phyloP scores from a whole-genome alignment of 64 coral and sea anemone genomes.

The Montipora capricornis region DNA sequence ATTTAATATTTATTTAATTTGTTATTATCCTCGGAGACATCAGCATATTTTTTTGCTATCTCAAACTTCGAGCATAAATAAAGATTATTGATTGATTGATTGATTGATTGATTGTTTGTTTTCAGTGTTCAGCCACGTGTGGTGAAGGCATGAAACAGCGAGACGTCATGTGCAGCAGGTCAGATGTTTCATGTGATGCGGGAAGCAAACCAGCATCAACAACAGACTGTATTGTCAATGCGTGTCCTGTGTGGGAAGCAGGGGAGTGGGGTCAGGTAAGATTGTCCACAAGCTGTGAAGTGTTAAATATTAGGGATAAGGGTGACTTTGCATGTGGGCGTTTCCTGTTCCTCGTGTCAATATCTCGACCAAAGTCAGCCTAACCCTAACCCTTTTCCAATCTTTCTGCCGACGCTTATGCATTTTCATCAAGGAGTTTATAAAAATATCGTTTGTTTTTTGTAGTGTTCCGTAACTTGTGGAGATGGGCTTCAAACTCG shows the following conservation, averaged over 20 bases:
- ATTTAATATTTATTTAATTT: too few relatives aligned
- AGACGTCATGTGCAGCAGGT: conserved; percentile 43
- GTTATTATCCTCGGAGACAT: too few relatives aligned
- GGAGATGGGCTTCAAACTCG: conserved; percentile 44
- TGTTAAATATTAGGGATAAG: not conserved
- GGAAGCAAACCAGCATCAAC: conserved; percentile 44
- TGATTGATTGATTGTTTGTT: not conserved
- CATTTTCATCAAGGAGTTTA: not conserved
- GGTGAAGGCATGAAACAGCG: conserved; percentile 54
- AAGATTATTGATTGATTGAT: too few relatives aligned
- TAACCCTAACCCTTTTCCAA: too few relatives aligned
- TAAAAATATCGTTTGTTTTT: not conserved
- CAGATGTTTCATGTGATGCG: conserved; percentile 42
- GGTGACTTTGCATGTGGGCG: too few relatives aligned
- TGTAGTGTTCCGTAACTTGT: conserved; percentile 68
- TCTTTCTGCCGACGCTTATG: too few relatives aligned
- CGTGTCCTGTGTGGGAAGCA: conserved; percentile 44
- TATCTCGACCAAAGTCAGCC: not conserved
- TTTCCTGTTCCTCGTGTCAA: not conserved
- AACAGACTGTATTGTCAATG: not conserved
- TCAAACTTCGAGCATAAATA: too few relatives aligned
- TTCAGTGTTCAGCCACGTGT: conserved; percentile 76
- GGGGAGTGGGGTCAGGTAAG: conserved; percentile 59
- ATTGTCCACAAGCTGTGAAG: not conserved
- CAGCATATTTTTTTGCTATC: too few relatives aligned